phyloP scores from a whole-genome alignment of 2,113 vertebrate species.

The Caracal caracal region DNA sequence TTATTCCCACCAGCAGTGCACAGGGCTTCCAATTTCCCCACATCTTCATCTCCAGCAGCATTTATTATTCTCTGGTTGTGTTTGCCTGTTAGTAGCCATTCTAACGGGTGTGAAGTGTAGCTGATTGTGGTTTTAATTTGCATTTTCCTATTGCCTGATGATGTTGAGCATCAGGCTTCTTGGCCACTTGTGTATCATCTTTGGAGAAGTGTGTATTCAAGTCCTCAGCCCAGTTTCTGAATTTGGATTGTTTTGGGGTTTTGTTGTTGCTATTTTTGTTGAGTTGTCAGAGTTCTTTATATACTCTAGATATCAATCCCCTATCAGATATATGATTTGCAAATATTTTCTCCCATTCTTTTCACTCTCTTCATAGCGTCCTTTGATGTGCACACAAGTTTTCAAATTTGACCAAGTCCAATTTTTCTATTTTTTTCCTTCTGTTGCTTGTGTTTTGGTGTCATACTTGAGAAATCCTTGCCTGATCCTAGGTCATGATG shows the following conservation, averaged over 20 bases:
- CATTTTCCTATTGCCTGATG: neutral
- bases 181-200: neutral
- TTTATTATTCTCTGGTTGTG: neutral
- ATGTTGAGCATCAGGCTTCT: neutral
- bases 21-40: neutral
- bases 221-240: neutral
- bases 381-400: neutral
- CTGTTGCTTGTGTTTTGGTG: neutral
- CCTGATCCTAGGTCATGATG: neutral
- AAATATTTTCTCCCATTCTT: slow-evolving; percentile 1
- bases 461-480: neutral
- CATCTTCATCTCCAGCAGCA: neutral
- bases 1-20: too few relatives aligned
- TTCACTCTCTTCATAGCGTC: neutral
- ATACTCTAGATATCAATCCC: neutral
- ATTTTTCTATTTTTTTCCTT: neutral
- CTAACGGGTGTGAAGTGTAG: neutral
- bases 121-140: neutral
- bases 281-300: neutral
- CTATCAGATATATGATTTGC: neutral
- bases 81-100: neutral
- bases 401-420: neutral
- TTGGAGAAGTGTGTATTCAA: neutral
- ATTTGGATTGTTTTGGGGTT: neutral
- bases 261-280: neutral